A percentile compares a stretch with the other conserved stretches of the same genome.
These are phyloP conservation scores for Teleogryllus oceanicus DNA, from an alignment of 2,888 invertebrate genomes.

Conservation along the genomic window DNA sequence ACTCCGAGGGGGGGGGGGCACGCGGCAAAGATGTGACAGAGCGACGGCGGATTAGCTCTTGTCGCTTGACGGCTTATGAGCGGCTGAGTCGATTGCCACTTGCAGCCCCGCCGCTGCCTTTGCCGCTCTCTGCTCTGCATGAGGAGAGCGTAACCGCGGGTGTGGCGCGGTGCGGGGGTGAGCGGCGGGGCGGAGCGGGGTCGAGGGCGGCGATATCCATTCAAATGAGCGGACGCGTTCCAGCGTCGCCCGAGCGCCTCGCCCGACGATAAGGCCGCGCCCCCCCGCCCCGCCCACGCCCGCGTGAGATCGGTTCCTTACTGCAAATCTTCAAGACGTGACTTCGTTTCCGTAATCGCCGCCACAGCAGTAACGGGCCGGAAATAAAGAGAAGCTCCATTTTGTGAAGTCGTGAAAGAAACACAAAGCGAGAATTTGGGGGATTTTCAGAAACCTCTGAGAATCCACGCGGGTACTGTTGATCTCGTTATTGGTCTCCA, in stretches of 20 bases:
- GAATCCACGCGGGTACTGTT: too few relatives aligned
- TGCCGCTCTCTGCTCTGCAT: background rate
- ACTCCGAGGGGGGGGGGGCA: background rate
- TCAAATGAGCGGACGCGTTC: background rate
- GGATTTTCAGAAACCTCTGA: too few relatives aligned
- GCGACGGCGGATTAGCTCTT: background rate
- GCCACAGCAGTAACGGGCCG: too few relatives aligned
- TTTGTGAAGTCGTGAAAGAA: too few relatives aligned
- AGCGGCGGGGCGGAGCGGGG: too few relatives aligned
- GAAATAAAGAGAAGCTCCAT: too few relatives aligned
- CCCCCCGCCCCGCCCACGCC: too few relatives aligned
- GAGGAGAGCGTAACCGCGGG: too few relatives aligned
- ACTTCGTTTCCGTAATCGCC: background rate
- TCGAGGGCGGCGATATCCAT: background rate
- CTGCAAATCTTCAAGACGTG: background rate
- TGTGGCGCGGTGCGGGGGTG: too few relatives aligned
- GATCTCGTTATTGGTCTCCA: too few relatives aligned
- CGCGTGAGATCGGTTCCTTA: background rate
- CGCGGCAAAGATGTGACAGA: background rate
- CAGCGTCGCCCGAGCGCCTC: background rate
- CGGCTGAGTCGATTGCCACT: constrained; percentile 1
- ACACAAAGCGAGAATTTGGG: too few relatives aligned
- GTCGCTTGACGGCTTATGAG: background rate
- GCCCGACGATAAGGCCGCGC: too few relatives aligned
- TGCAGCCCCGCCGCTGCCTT: background rate